Evolutionary conservation across 1,140 invertebrate genomes (phyloP), one percentile per base, ranked within the genome.

Genomic region (Bombyx mandarina): DNA sequence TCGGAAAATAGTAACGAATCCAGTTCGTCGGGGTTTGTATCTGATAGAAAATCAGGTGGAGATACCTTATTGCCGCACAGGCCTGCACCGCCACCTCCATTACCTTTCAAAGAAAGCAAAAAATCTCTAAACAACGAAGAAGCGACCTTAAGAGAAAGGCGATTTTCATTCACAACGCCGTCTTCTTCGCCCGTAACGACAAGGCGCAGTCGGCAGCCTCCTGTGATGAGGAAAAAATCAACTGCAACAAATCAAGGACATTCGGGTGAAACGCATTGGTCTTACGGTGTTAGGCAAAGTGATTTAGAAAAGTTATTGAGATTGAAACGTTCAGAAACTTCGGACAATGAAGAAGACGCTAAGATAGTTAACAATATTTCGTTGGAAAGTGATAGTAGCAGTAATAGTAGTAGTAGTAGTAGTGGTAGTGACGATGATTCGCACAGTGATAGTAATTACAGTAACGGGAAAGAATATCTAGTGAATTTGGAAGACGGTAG

Each of bases 1-100:
- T 87, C 84, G 22, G 82, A 83, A 69, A 71, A 76, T 49, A 84
- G 82, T 71, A 79, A 65, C 60, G 81, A 81, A 65, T 87, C 84
- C 7, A 79, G 73, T 69, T 85, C 82, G 35, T 88, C 84, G 12
- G 85, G 82, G 54, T 86, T 86, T 70, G 68, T 79, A 10, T 87
- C 84, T 18, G 84, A 87, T 66, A 75, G 81, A 50, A 87, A 83
- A 61, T 78, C 75, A n/a, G 58, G 62, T 45, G 48, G 57, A 42
- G 66, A 67, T 26, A 53, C 55, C 35, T 54, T 65, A 9, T 69
- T 70, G 18, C 82, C 82, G 43, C 81, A 83, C 52, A 72, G 82
- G 54, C 81, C 78, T 8, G 84, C 82, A 26, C 84, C 84, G 10
- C 79, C 84, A 3, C 84, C 84, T 47, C 84, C 84, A 1, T 73